Percentiles rank a stretch among this genome's conserved stretches.
Conservation (phyloP, 1,140 invertebrate genomes). For the Eurosta solidaginis region DNA sequence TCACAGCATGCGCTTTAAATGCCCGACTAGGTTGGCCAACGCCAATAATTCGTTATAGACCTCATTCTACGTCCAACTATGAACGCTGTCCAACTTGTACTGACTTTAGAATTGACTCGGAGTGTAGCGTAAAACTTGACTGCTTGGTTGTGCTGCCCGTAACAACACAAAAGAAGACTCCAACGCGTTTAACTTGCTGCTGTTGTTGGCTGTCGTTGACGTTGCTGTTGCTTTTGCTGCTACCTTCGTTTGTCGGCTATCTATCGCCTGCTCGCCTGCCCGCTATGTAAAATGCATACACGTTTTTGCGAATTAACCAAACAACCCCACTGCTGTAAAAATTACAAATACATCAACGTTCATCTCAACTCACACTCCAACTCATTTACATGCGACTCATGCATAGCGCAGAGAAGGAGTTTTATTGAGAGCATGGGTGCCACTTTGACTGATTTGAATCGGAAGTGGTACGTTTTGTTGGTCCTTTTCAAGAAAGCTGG, state of each 20-base stretch:
- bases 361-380: not conserved
- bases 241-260: not conserved
- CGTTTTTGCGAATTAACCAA: slow-evolving; percentile 25
- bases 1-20: too few relatives aligned
- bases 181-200: not conserved
- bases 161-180: slow-evolving; percentile 14
- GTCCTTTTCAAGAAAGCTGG: too few relatives aligned
- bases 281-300: slow-evolving; percentile 11
- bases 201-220: not conserved
- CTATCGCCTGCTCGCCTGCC: too few relatives aligned
- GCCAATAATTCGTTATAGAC: not conserved
- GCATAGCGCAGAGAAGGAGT: too few relatives aligned
- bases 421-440: too few relatives aligned
- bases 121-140: slow-evolving; percentile 19
- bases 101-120: not conserved
- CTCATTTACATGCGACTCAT: not conserved
- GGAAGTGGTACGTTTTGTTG: too few relatives aligned
- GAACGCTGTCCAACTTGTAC: not conserved
- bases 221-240: not conserved
- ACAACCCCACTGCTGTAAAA: not conserved
- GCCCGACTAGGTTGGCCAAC: not conserved
- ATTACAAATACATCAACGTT: not conserved
- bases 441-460: too few relatives aligned
- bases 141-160: not conserved
- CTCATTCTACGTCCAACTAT: not conserved